phyloP scores from a whole-genome alignment of 2,797 vertebrate genomes.

The Urophycis tenuis region DNA sequence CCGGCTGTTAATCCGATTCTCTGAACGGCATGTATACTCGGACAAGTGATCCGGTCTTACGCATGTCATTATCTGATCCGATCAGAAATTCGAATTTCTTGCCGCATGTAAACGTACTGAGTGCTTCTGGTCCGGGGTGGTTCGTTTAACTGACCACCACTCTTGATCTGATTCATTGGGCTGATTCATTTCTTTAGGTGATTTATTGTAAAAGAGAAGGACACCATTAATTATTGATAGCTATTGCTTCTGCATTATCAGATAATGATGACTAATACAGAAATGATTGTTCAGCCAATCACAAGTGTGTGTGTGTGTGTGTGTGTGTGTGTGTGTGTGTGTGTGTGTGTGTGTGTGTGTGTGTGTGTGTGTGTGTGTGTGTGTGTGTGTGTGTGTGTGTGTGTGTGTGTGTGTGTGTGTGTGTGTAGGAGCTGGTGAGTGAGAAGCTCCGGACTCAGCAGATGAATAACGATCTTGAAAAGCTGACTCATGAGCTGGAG shows the following conservation, averaged over 20 bases:
- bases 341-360: slow-evolving; percentile 10
- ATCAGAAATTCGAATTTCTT: no score
- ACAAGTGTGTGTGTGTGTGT: neutral
- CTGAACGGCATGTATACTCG: no score
- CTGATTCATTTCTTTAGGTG: no score
- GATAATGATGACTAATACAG: neutral
- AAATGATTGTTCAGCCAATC: neutral
- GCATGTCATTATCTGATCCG: no score
- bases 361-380: neutral
- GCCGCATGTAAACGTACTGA: no score
- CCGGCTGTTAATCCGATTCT: no score
- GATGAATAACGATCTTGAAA: slow-evolving; percentile 96
- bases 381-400: slow-evolving; percentile 10
- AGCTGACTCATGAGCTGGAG: slow-evolving; percentile 93
- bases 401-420: slow-evolving; percentile 13
- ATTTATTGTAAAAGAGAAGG: neutral
- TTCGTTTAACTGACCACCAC: neutral
- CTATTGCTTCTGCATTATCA: neutral
- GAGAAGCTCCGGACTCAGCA: slow-evolving; percentile 94
- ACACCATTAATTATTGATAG: neutral
- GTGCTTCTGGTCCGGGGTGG: neutral
- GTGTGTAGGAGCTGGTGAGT: slow-evolving; percentile 85
- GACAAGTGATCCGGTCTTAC: no score
- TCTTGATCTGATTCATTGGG: neutral
- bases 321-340: slow-evolving; percentile 16